Evolutionary conservation across 2,888 invertebrate species (phyloP).

Genomic region (Slavum lentiscoides): DNA sequence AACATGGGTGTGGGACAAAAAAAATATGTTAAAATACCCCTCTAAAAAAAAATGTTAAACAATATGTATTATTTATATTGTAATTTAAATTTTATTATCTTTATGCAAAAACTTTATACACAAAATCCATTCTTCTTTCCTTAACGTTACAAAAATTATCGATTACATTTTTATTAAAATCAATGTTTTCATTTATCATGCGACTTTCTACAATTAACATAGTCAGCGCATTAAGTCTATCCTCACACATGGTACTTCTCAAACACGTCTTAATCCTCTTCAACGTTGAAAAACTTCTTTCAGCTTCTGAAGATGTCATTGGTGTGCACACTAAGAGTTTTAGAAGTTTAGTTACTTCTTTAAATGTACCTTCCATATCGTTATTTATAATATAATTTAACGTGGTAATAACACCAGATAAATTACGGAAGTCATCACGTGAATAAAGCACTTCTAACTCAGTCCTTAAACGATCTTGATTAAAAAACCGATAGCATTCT

Average conservation of each 20-base stretch:
- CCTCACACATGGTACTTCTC: constrained; percentile 17
- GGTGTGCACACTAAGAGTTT: constrained; percentile 13
- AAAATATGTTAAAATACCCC: no score
- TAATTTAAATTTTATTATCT: no score
- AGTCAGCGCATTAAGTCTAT: constrained; percentile 24
- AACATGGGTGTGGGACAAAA: no score
- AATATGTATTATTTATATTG: no score
- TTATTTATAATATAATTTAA: constrained; percentile 14
- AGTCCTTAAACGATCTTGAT: constrained; percentile 1
- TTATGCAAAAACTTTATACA: constrained; percentile 4
- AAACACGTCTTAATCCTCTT: constrained; percentile 28
- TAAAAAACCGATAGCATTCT: constrained; percentile 26
- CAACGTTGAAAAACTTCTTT: no score
- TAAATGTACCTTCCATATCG: constrained; percentile 27
- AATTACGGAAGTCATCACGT: constrained; percentile 1
- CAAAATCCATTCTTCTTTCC: constrained; percentile 18
- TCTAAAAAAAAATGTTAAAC: no score
- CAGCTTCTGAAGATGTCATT: constrained; percentile 24
- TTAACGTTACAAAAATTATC: no score
- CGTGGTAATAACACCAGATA: constrained; percentile 16
- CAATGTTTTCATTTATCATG: not conserved
- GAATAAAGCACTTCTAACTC: constrained; percentile 13
- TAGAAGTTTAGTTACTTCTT: constrained; percentile 13
- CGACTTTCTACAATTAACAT: constrained; percentile 7
- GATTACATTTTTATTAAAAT: constrained; percentile 8